Evolutionary conservation across 2,888 invertebrate genomes (phyloP).

Genomic region (Noctua fimbriata): DNA sequence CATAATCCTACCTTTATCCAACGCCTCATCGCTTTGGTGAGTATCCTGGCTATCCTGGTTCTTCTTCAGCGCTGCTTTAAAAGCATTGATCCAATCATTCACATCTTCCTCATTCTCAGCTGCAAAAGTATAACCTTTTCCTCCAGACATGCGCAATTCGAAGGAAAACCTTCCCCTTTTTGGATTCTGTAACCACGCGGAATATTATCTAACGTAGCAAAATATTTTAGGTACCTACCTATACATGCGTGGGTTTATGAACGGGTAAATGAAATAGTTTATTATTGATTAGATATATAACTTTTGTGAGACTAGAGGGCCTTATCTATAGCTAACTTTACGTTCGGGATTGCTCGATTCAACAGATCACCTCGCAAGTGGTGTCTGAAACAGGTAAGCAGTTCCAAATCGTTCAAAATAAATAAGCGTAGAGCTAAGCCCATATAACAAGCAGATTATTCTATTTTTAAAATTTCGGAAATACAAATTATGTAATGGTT

Average conservation of each 20-base stretch:
- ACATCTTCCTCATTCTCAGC: constrained; percentile 96
- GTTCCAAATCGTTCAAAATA: background rate
- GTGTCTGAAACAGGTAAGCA: background rate
- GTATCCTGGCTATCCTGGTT: constrained; percentile 80
- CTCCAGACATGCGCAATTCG: constrained; percentile 96
- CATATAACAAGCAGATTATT: background rate
- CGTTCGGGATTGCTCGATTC: background rate
- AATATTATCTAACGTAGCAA: background rate
- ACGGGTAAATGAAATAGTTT: background rate
- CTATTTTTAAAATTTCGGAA: background rate
- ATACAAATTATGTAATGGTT: background rate
- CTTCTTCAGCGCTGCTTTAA: constrained; percentile 95
- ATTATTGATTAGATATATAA: background rate
- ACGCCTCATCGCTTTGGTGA: constrained; percentile 94
- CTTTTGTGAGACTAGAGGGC: background rate
- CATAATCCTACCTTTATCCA: constrained; percentile 89
- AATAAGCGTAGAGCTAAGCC: background rate
- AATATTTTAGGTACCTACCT: background rate
- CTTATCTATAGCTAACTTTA: background rate
- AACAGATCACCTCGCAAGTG: background rate
- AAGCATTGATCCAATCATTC: constrained; percentile 95
- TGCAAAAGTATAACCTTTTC: constrained; percentile 96
- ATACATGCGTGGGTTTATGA: background rate
- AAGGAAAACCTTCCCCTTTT: constrained; percentile 96
- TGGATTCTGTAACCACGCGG: constrained; percentile 90